A percentile compares a stretch with the other conserved stretches of the same genome.
These are phyloP conservation scores for Percopsis transmontana DNA, from an alignment of 2,113 vertebrate genomes.

Conservation along the genomic window DNA sequence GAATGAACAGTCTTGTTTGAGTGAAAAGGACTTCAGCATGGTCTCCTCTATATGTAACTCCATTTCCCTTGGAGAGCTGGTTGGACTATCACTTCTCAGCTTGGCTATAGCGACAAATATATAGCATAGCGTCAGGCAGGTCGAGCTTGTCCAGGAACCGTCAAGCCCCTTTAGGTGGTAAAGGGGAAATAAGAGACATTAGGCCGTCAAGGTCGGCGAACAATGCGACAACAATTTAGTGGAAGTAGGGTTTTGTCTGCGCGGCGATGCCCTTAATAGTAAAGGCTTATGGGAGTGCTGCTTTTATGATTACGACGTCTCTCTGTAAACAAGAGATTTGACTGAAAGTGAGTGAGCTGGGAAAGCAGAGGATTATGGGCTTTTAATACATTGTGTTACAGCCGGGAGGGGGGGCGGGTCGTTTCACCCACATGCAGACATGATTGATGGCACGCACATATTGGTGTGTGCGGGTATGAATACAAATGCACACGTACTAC, in stretches of 20 bases:
- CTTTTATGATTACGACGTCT: neutral
- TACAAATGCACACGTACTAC: too few relatives aligned
- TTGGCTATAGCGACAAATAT: neutral
- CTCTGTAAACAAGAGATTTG: neutral
- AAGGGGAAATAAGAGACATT: neutral
- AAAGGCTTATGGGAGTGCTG: neutral
- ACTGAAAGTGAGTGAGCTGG: neutral
- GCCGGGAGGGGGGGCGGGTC: neutral
- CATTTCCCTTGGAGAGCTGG: neutral
- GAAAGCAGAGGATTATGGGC: neutral
- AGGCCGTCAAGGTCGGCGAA: neutral
- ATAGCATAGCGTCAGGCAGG: too few relatives aligned
- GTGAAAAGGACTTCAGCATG: neutral
- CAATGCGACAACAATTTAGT: neutral
- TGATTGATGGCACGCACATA: conserved; percentile 1
- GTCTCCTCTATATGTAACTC: neutral
- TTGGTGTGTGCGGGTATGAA: neutral
- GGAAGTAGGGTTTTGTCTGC: neutral
- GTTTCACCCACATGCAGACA: neutral
- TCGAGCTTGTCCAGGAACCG: neutral
- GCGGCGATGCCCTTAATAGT: neutral
- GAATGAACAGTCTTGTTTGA: neutral
- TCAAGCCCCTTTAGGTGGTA: neutral
- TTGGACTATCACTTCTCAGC: neutral
- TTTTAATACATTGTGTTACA: neutral